A percentile compares a stretch with the other conserved stretches of the same genome.
Evolutionary conservation across 2,888 invertebrate genomes (phyloP).

Genomic region (Pachycephus smyrnensis): DNA sequence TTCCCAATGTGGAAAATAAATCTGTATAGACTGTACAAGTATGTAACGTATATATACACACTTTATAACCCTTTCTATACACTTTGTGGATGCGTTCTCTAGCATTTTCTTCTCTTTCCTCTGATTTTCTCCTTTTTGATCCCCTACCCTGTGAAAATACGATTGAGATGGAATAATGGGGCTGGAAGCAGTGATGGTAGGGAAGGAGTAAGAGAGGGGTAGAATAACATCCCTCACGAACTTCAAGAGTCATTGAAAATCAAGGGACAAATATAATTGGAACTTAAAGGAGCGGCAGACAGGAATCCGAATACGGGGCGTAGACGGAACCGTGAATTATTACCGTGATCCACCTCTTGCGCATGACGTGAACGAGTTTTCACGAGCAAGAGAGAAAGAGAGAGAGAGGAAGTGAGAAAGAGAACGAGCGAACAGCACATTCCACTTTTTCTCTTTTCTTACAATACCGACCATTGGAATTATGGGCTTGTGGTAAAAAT

Average conservation of each 20-base stretch:
- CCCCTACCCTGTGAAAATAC: background rate
- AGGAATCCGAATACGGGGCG: background rate
- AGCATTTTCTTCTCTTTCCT: background rate
- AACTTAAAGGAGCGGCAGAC: background rate
- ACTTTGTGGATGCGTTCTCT: background rate
- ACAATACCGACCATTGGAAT: background rate
- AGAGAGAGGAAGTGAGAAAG: constrained; percentile 2
- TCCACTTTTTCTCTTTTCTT: background rate
- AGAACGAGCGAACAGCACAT: background rate
- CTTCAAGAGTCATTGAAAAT: background rate
- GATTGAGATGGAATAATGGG: background rate
- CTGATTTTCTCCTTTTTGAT: background rate
- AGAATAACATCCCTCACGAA: background rate
- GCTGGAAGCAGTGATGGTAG: background rate
- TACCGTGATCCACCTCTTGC: constrained; percentile 4
- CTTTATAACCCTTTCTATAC: background rate
- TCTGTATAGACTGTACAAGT: background rate
- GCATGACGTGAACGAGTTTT: constrained; percentile 16
- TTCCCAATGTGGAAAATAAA: constrained; percentile 1
- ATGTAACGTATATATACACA: too few relatives aligned
- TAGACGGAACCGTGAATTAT: background rate
- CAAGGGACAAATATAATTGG: background rate
- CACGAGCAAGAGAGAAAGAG: background rate
- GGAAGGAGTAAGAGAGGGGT: background rate
- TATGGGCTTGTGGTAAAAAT: background rate